Percentiles rank a stretch among this genome's conserved stretches.
phyloP scores from a whole-genome alignment of 2,113 vertebrate species.

The Notothenia coriiceps region DNA sequence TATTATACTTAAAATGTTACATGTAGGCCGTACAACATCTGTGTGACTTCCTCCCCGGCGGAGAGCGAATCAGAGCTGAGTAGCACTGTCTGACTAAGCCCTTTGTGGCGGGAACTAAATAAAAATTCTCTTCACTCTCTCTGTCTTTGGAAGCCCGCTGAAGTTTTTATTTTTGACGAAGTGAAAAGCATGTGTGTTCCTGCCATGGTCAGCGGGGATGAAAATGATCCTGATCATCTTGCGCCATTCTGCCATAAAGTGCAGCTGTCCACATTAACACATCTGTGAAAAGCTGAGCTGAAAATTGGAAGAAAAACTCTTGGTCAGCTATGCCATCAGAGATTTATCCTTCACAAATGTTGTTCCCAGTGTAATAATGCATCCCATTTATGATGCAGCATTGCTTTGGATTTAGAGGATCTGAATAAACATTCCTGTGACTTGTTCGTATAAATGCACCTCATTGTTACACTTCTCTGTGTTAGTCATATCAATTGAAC shows the following conservation, averaged over 20 bases:
- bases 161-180: slow-evolving; percentile 40
- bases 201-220: slow-evolving; percentile 41
- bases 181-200: slow-evolving; percentile 50
- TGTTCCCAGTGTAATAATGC: slow-evolving; percentile 31
- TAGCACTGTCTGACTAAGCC: slow-evolving; percentile 29
- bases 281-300: slow-evolving; percentile 61
- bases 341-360: slow-evolving; percentile 31
- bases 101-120: slow-evolving; percentile 47
- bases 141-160: slow-evolving; percentile 29
- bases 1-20: no score
- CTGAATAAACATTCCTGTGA: slow-evolving; percentile 18
- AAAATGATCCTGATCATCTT: slow-evolving; percentile 67
- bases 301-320: slow-evolving; percentile 71
- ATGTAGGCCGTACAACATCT: neutral
- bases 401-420: slow-evolving; percentile 3
- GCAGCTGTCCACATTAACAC: slow-evolving; percentile 69
- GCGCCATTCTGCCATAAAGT: slow-evolving; percentile 59
- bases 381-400: slow-evolving; percentile 22
- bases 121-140: slow-evolving; percentile 20
- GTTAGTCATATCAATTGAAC: slow-evolving; percentile 4
- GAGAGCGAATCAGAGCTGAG: slow-evolving; percentile 51
- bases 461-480: neutral
- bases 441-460: neutral
- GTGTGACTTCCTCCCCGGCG: slow-evolving; percentile 37
- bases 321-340: slow-evolving; percentile 9